A percentile compares a stretch with the other conserved stretches of the same genome.
Evolutionary conservation across 2,113 vertebrate genomes (phyloP).

Genomic region (Saimiri boliviensis): DNA sequence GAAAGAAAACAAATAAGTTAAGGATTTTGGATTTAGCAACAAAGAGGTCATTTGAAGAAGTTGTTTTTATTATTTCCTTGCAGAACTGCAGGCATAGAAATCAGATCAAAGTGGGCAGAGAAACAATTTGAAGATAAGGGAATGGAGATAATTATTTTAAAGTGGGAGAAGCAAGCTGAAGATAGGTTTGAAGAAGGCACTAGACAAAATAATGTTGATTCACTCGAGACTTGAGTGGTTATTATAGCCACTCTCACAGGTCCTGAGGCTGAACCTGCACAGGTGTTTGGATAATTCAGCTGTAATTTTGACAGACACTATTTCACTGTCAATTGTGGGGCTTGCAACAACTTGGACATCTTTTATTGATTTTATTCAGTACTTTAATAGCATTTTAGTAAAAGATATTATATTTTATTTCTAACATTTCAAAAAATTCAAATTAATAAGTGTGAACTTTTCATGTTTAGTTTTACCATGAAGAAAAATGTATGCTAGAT

Average conservation of each 20-base stretch:
- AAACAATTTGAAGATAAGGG: not conserved
- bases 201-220: not conserved
- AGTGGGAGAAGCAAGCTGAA: not conserved
- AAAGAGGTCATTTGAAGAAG: not conserved
- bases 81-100: slow-evolving; percentile 5
- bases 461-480: not conserved
- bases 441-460: not conserved
- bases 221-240: not conserved
- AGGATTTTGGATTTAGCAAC: not conserved
- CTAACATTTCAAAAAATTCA: not conserved
- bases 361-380: not conserved
- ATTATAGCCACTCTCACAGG: not conserved
- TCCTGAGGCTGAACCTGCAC: not conserved
- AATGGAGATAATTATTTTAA: not conserved
- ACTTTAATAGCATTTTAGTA: not conserved
- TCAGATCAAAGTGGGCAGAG: not conserved
- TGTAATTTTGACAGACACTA: not conserved
- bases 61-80: not conserved
- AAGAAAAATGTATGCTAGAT: not conserved
- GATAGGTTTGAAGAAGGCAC: not conserved
- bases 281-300: not conserved
- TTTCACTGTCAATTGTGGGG: not conserved
- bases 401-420: not conserved
- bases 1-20: not conserved
- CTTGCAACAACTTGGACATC: not conserved